Evolutionary conservation across 2,888 invertebrate species (phyloP).

Genomic region (Leptura quadrifasciata): DNA sequence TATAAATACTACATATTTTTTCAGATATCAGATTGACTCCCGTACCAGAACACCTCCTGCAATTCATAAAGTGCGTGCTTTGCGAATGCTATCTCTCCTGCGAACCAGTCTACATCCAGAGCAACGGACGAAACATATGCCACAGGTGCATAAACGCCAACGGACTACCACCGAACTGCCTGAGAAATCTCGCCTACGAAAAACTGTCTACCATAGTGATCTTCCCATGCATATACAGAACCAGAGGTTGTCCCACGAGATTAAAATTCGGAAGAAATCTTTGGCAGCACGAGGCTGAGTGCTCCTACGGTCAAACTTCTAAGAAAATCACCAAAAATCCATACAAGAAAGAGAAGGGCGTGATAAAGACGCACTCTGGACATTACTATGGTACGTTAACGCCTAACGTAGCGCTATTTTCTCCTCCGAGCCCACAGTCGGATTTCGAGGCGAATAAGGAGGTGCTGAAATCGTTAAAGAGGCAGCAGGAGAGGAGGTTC

Average conservation of each 20-base stretch:
- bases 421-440: slow-evolving; percentile 57
- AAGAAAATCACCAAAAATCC: slow-evolving; percentile 47
- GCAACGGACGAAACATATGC: slow-evolving; percentile 67
- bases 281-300: slow-evolving; percentile 66
- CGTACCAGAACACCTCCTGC: slow-evolving; percentile 64
- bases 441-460: slow-evolving; percentile 55
- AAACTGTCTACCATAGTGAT: slow-evolving; percentile 64
- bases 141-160: slow-evolving; percentile 67
- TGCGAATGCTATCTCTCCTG: slow-evolving; percentile 69
- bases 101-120: slow-evolving; percentile 65
- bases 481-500: slow-evolving; percentile 58
- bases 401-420: slow-evolving; percentile 57
- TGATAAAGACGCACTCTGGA: slow-evolving; percentile 68
- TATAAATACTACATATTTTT: slow-evolving; percentile 51
- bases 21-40: slow-evolving; percentile 63
- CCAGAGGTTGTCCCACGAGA: slow-evolving; percentile 58
- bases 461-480: slow-evolving; percentile 58
- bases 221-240: slow-evolving; percentile 67
- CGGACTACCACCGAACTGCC: slow-evolving; percentile 60
- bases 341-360: slow-evolving; percentile 62
- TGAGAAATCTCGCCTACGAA: slow-evolving; percentile 67
- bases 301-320: slow-evolving; percentile 63
- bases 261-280: slow-evolving; percentile 64
- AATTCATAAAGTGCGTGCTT: slow-evolving; percentile 65
- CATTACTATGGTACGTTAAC: slow-evolving; percentile 66